These are phyloP conservation scores for Phenganax stokvisi DNA, from an alignment of 92 coral and sea anemone genomes.

Conservation along the genomic window DNA sequence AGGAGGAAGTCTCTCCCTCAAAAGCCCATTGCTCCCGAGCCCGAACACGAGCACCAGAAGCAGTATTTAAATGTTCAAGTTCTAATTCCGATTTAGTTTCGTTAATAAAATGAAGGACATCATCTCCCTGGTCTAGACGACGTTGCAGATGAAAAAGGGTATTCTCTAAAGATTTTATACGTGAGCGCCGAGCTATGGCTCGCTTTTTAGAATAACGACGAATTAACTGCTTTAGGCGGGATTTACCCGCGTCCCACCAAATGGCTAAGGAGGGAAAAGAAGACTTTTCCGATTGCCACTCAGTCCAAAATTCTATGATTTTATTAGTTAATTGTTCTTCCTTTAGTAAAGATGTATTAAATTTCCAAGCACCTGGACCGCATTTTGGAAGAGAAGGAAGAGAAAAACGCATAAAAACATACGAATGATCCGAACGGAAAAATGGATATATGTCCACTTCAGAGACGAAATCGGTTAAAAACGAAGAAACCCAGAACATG, in stretches of 20 bases:
- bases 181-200: background rate
- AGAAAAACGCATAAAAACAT: background rate
- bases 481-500: background rate
- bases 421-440: conserved; percentile 2
- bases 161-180: background rate
- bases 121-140: background rate
- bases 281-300: background rate
- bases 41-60: background rate
- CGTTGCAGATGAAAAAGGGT: background rate
- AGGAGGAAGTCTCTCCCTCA: background rate
- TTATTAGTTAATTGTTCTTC: background rate
- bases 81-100: background rate
- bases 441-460: background rate
- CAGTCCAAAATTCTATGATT: background rate
- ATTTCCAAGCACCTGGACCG: conserved; percentile 9
- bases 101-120: background rate
- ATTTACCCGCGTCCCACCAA: conserved; percentile 25
- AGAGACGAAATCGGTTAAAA: background rate
- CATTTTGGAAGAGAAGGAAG: background rate
- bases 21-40: background rate
- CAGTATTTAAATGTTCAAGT: background rate
- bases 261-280: background rate
- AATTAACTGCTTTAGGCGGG: background rate
- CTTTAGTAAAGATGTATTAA: background rate
- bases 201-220: background rate